phyloP scores from a whole-genome alignment of 2,888 invertebrate genomes.

The Odontomyia ornata region DNA sequence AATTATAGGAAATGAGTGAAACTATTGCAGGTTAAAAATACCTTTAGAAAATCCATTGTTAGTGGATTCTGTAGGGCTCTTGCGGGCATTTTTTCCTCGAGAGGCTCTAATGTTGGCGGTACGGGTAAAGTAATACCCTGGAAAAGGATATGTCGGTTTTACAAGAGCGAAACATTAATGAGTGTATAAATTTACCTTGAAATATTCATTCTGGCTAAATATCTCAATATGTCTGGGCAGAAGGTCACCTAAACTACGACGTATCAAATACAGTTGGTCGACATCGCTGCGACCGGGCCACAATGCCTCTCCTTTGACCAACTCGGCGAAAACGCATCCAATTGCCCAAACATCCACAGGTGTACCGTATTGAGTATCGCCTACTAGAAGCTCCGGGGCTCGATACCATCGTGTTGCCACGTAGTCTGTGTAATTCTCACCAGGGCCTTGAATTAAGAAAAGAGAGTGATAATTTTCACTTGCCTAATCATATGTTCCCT shows the following conservation, averaged over 20 bases:
- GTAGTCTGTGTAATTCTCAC: constrained; percentile 98
- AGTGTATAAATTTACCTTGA: constrained; percentile 64
- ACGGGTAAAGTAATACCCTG: constrained; percentile 92
- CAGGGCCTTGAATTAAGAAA: constrained; percentile 72
- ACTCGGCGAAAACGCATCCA: constrained; percentile 89
- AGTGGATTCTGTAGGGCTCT: constrained; percentile 72
- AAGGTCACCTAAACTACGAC: constrained; percentile 93
- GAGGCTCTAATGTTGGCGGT: constrained; percentile 83
- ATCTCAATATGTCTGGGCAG: constrained; percentile 94
- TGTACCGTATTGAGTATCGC: constrained; percentile 91
- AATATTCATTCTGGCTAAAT: constrained; percentile 94
- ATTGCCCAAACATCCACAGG: constrained; percentile 98
- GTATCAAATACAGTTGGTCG: constrained; percentile 95
- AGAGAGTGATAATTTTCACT: background rate
- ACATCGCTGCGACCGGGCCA: constrained; percentile 99
- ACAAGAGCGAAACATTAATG: background rate
- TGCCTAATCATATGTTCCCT: no score
- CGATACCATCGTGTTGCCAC: constrained; percentile 99
- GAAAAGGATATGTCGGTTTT: no score
- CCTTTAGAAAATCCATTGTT: constrained; percentile 86
- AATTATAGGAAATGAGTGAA: background rate
- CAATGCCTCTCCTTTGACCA: constrained; percentile 88
- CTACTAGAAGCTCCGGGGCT: constrained; percentile 95
- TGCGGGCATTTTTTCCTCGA: constrained; percentile 87
- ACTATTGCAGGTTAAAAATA: constrained; percentile 57